Conservation (phyloP, 2,113 vertebrate species). For the Procavia capensis region DNA sequence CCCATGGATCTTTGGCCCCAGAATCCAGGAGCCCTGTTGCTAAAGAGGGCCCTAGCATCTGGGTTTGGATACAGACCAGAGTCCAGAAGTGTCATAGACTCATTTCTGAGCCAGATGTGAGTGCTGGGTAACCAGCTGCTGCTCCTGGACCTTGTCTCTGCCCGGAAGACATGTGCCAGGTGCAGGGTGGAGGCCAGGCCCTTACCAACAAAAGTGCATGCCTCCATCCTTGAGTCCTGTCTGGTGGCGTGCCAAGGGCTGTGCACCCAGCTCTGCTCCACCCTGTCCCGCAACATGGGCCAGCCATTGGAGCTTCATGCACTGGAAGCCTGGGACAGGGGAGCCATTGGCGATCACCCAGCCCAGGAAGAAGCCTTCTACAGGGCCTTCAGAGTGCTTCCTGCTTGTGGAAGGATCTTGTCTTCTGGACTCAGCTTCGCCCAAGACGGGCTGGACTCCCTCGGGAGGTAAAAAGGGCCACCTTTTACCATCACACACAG, state of each 20-base stretch:
- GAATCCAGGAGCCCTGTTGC: neutral
- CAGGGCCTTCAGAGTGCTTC: neutral
- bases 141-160: neutral
- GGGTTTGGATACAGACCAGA: conserved; percentile 43
- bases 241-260: neutral
- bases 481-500: neutral
- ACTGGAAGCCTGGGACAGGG: neutral
- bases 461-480: neutral
- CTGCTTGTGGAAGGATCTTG: neutral
- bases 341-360: neutral
- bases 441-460: neutral
- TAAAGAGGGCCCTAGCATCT: conserved; percentile 26
- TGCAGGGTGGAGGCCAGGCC: neutral
- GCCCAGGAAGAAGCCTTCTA: neutral
- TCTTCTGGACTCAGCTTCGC: neutral
- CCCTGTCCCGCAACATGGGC: neutral
- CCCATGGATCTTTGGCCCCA: neutral
- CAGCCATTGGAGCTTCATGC: neutral
- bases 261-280: neutral
- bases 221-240: neutral
- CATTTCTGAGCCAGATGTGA: conserved; percentile 54
- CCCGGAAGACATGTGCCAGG: neutral
- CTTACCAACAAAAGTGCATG: neutral
- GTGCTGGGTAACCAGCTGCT: neutral
- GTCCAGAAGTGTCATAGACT: conserved; percentile 8